Base-by-base conservation (phyloP, 1,140 invertebrate species). In the Patella vulgata region DNA sequence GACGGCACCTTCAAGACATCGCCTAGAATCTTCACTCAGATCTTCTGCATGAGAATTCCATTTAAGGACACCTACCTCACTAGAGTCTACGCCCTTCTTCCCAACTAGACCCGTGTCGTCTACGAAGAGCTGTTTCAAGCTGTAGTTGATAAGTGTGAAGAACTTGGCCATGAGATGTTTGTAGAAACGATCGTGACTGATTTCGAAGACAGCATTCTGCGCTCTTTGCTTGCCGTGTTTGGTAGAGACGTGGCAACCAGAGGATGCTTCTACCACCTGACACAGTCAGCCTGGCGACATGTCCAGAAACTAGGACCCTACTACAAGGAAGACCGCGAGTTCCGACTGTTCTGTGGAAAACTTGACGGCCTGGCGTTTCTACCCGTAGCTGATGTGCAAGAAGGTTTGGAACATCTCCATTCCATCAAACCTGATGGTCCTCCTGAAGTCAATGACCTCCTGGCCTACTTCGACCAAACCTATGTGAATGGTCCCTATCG, bases 331-430 rank as follows among this genome's bases (percentile, higher is more conserved):
- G 50, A 61, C 25, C 28, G 36, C 2, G 60, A 52, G 11, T 23
- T 50, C 31, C 25, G 51, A 28, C 25, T 23, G 39, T 68, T 58
- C 48, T 58, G 53, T 58, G 60, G 60, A n/a, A 63, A 58, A 47
- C 21, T 68, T 9, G 60, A 68, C 40, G 54, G 40, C 17, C 54
- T 68, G 33, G 61, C 65, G 21, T 68, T 59, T 44, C 44, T 63
- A 27, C 60, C 65, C 9, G 42, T 53, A 14, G 58, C 44, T n/a
- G 51, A 55, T 1, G 60, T 67, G 39, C 14, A 3, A 9, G 43
- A 23, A 9, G 65, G 65, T 1, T 52, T 63, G 46, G 28, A 31
- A 8, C 43, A 63, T 44, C 44, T 60, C n/a, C n/a, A n/a, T n/a
- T n/a, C n/a, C n/a, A n/a, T n/a, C n/a, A n/a, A n/a, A n/a, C n/a